A percentile compares a stretch with the other conserved stretches of the same genome.
Evolutionary conservation across 2,888 invertebrate genomes (phyloP).

Genomic region (Seira ritae): DNA sequence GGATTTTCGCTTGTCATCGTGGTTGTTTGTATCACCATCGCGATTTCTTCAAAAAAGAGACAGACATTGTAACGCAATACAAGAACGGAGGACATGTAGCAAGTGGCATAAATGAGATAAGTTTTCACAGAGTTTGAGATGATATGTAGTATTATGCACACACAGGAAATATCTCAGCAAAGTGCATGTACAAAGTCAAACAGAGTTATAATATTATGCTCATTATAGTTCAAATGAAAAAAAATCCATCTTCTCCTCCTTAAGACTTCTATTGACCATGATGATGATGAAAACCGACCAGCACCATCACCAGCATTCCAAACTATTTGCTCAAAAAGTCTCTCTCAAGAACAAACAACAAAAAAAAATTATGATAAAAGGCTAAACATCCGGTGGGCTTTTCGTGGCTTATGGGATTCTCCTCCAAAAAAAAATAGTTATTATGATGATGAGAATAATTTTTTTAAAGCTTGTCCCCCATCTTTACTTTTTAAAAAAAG

Average conservation of each 20-base stretch:
- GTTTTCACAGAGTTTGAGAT: too few relatives aligned
- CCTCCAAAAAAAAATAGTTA: too few relatives aligned
- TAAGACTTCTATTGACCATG: neutral
- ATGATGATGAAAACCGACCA: neutral
- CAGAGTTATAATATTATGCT: too few relatives aligned
- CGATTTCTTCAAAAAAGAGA: neutral
- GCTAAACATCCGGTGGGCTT: constrained; percentile 54
- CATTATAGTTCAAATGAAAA: too few relatives aligned
- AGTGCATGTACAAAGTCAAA: too few relatives aligned
- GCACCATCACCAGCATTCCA: constrained; percentile 25
- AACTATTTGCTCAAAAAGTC: constrained; percentile 19
- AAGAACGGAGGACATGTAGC: too few relatives aligned
- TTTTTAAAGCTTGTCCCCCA: too few relatives aligned
- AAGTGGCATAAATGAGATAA: too few relatives aligned
- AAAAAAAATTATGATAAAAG: constrained; percentile 50
- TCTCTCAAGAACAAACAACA: constrained; percentile 39
- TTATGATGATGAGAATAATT: neutral
- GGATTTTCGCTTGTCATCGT: constrained; percentile 21
- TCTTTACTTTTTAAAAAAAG: neutral
- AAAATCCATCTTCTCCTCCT: too few relatives aligned
- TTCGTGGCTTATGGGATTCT: neutral
- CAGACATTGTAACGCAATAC: neutral
- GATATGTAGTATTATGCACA: too few relatives aligned
- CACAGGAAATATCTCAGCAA: too few relatives aligned
- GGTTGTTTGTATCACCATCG: too few relatives aligned